Evolutionary conservation across 2,113 vertebrate species (phyloP).

Genomic region (Takifugu flavidus): DNA sequence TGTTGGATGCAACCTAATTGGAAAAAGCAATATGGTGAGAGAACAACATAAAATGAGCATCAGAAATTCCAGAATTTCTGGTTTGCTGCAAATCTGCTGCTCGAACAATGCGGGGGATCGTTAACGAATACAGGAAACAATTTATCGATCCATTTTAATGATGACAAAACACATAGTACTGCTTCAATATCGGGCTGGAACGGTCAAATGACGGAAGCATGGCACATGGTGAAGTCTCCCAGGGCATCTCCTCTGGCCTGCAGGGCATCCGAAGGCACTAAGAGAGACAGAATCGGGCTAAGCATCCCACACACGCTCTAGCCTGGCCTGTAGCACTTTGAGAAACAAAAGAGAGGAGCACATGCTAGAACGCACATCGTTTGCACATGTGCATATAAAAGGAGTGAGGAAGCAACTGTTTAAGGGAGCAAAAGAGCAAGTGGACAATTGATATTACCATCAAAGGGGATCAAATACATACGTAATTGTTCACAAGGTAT

Average conservation of each 20-base stretch:
- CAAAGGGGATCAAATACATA: too few relatives aligned
- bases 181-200: conserved; percentile 1
- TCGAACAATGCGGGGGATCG: conserved; percentile 13
- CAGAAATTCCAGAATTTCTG: conserved; percentile 13
- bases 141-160: conserved; percentile 6
- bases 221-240: conserved; percentile 43
- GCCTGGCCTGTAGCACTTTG: conserved; percentile 68
- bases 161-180: background rate
- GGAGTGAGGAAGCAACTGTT: conserved; percentile 4
- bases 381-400: conserved; percentile 23
- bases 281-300: conserved; percentile 66
- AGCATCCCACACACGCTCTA: conserved; percentile 64
- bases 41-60: conserved; percentile 7
- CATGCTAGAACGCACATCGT: conserved; percentile 58
- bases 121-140: conserved; percentile 3
- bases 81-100: conserved; percentile 16
- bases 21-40: conserved; percentile 12
- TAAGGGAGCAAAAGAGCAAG: background rate
- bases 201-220: conserved; percentile 40
- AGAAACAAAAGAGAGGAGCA: conserved; percentile 62
- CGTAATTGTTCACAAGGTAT: too few relatives aligned
- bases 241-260: conserved; percentile 49
- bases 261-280: conserved; percentile 56
- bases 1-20: conserved; percentile 9
- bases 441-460: too few relatives aligned